Evolutionary conservation across 2,797 vertebrate species (phyloP).

Genomic region (Poliocrania exsul): DNA sequence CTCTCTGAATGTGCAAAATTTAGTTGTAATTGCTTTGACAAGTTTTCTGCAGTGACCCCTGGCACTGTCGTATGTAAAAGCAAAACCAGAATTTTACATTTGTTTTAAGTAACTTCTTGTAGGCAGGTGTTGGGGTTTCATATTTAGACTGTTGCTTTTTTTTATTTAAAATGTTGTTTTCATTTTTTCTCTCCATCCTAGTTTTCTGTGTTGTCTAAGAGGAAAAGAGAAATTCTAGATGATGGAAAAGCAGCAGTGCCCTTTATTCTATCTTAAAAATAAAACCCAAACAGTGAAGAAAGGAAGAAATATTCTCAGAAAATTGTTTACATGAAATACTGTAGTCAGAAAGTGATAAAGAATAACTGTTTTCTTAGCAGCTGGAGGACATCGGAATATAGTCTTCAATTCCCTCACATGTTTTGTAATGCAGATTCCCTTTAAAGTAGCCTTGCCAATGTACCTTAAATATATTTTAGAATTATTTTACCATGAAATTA

Average conservation of each 20-base stretch:
- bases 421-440: slow-evolving; percentile 80
- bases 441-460: slow-evolving; percentile 76
- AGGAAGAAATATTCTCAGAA: slow-evolving; percentile 35
- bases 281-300: background rate
- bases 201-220: slow-evolving; percentile 30
- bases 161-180: slow-evolving; percentile 25
- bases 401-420: slow-evolving; percentile 70
- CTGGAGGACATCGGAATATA: slow-evolving; percentile 70
- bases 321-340: slow-evolving; percentile 67
- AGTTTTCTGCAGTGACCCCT: background rate
- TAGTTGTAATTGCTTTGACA: background rate
- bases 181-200: background rate
- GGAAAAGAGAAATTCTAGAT: slow-evolving; percentile 10
- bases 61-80: background rate
- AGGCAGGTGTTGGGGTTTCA: background rate
- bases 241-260: slow-evolving; percentile 42
- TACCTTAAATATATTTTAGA: slow-evolving; percentile 84
- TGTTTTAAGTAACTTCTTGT: background rate
- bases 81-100: background rate
- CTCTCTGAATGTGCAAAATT: background rate
- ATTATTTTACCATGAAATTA: slow-evolving; percentile 88
- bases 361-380: slow-evolving; percentile 73
- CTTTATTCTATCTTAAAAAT: slow-evolving; percentile 41
- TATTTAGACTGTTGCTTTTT: background rate
- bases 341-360: slow-evolving; percentile 47